These are phyloP conservation scores for Cataglyphis rosenhaueri DNA, from an alignment of 2,888 invertebrate species.

Conservation along the genomic window DNA sequence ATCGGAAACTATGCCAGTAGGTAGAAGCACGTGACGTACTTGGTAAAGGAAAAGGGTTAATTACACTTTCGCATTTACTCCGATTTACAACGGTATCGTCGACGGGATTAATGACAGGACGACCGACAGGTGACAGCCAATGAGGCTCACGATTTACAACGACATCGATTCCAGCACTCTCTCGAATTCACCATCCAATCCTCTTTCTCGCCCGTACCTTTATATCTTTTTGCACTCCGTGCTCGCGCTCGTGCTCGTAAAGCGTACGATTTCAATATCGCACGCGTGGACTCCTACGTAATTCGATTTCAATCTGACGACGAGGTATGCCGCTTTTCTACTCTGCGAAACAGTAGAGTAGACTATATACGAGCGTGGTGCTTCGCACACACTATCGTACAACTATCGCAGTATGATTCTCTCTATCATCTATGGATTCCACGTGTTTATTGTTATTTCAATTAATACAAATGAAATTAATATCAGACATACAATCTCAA, in stretches of 20 bases:
- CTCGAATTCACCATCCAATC: background rate
- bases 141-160: conserved; percentile 44
- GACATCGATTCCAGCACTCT: conserved; percentile 4
- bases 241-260: conserved; percentile 14
- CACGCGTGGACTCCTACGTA: conserved; percentile 24
- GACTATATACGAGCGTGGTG: background rate
- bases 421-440: background rate
- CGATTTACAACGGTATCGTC: conserved; percentile 11
- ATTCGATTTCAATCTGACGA: conserved; percentile 42
- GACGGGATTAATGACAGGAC: conserved; percentile 15
- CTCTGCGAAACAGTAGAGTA: conserved; percentile 26
- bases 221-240: background rate
- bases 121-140: conserved; percentile 14
- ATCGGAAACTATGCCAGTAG: background rate
- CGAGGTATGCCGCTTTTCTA: conserved; percentile 22
- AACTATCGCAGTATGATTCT: background rate
- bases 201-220: background rate
- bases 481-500: background rate
- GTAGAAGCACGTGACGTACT: background rate
- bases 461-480: background rate
- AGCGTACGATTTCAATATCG: conserved; percentile 45
- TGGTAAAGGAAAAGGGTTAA: conserved; percentile 16
- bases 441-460: background rate
- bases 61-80: conserved; percentile 13
- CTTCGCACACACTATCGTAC: background rate